Evolutionary conservation across 2,888 invertebrate genomes (phyloP), one percentile per base, ranked within the genome.

Genomic region (Phengaris alcon): DNA sequence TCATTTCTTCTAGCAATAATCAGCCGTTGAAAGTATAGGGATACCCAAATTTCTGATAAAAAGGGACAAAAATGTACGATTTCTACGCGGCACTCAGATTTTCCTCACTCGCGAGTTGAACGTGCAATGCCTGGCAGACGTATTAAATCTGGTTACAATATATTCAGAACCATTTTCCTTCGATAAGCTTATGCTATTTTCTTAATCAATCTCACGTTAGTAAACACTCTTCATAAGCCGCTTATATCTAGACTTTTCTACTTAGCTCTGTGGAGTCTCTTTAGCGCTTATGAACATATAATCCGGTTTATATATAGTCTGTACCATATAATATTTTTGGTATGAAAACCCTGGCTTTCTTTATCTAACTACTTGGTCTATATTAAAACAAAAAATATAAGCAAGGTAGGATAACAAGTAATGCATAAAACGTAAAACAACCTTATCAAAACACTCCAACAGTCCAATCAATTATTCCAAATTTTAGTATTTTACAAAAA

Each of bases 241-340:
- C 70, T 70, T 70, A 70, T 48, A 52, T 70, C 52, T 70, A 51
- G 70, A 52, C 51, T 70, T 70, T 52, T 52, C 69, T 70, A 70
- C 70, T 70, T 22, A 70, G 52, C 51, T 48, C 48, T 3, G 10
- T 10, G 51, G 52, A 70, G 70, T 51, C 70, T 51, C 70, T 70
- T 70, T 15, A 70, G 70, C 22, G 10, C 70, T 22, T 51, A 70
- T 35, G 2, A 4, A 35, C 15, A 70, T 51, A 70, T 70, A 70
- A 70, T 70, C 70, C 15, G 70, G 51, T 22, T 51, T 70, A 52
- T 70, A 48, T 51, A 48, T 69, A 70, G 15, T 15, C 22, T 10
- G 9, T 1, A 44, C 44, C 13, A 15, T 46, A 54, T 8, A 48
- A 48, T 48, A 48, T 6, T 48, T 48, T 48, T 7, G 48, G 1